Evolutionary conservation across 2,797 vertebrate genomes (phyloP), one percentile per base, ranked within the genome.

Genomic region (Chelon labrosus): DNA sequence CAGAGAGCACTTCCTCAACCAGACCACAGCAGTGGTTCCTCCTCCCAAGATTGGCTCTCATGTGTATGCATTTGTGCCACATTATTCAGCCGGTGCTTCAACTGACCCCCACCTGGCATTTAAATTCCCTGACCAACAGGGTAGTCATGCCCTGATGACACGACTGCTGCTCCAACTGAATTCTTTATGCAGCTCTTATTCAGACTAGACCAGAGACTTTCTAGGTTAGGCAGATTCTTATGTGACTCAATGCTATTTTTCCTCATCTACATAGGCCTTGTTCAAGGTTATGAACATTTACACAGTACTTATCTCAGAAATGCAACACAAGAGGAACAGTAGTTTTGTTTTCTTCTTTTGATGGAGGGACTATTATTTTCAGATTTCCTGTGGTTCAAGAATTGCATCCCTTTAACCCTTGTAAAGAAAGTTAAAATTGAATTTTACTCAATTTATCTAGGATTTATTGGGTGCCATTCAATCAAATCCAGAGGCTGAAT

Each of bases 91-190:
- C 68, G 89, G 94, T 93, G 94, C 93, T 95, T 94, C 90, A 79
- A 89, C 91, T 96, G 95, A 96, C 94, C 94, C 95, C 93, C 90
- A 93, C 92, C 93, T 95, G 93, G 92, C 94, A 96, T 95, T 96
- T 95, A 95, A 92, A 95, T 95, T 96, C 94, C 93, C 92, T 85
- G 94, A 91, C 93, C 91, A 93, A 93, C 84, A 19, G 89, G 90
- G 91, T 92, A 95, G 94, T 95, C 94, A 94, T 91, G 93, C 80
- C 92, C 92, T 90, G 90, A 93, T 89, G 90, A 93, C 93, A 93
- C 83, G 71, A 85, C 68, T 89, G 91, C 76, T 93, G 92, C 85
- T 94, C 91, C 92, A 69, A 80, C 78, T 91, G 93, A 95, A 94
- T 93, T 88, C 89, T 92, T 95, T 93, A 95, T 91, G 91, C 84